Evolutionary conservation across 2,113 vertebrate genomes (phyloP).

Genomic region (Triplophysa rosa): DNA sequence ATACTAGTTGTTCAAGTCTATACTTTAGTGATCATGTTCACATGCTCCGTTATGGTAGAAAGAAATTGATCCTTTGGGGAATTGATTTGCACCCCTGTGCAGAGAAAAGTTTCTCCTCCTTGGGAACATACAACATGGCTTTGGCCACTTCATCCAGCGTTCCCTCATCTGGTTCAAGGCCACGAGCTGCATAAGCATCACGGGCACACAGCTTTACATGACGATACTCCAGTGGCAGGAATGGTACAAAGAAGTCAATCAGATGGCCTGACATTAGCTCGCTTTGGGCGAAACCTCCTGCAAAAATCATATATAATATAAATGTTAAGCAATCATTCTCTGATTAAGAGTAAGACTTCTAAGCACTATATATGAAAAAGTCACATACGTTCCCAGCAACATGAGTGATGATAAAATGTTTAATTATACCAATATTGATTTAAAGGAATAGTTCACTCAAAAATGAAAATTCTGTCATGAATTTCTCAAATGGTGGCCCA

Average conservation of each 20-base stretch:
- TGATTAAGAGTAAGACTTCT: too few relatives aligned
- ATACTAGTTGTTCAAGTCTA: not conserved
- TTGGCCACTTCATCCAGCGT: conserved; percentile 82
- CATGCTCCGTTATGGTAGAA: conserved; percentile 77
- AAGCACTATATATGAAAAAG: too few relatives aligned
- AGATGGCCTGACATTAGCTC: conserved; percentile 82
- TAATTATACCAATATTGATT: too few relatives aligned
- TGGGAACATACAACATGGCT: conserved; percentile 89
- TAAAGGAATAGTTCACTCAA: too few relatives aligned
- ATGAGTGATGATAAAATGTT: too few relatives aligned
- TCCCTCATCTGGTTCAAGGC: conserved; percentile 76
- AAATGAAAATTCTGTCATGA: too few relatives aligned
- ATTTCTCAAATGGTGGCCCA: too few relatives aligned
- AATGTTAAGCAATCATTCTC: too few relatives aligned
- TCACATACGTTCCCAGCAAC: too few relatives aligned
- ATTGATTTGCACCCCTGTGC: conserved; percentile 95
- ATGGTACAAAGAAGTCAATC: conserved; percentile 88
- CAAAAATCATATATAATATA: not conserved
- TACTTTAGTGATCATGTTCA: conserved; percentile 9
- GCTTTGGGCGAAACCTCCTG: conserved; percentile 80
- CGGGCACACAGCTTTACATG: conserved; percentile 85
- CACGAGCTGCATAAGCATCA: conserved; percentile 81
- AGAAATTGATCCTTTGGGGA: conserved; percentile 89
- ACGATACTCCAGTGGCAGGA: conserved; percentile 88
- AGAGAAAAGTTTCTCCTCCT: conserved; percentile 89